Evolutionary conservation across 2,113 vertebrate species (phyloP).

Genomic region (Cygnus buccinator): DNA sequence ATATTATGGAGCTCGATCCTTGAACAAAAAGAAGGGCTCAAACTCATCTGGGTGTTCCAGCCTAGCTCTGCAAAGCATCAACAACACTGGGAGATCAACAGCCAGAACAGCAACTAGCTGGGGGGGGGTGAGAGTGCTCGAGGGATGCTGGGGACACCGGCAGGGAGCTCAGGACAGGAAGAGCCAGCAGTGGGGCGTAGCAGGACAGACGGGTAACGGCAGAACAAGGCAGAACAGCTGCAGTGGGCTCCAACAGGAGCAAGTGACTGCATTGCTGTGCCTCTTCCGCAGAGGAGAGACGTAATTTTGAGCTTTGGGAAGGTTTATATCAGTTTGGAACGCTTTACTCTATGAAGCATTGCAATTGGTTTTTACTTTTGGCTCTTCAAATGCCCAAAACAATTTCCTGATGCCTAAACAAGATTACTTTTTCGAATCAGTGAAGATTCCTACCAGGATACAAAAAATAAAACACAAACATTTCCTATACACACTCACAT

Average conservation of each 20-base stretch:
- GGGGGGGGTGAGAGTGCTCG: not conserved
- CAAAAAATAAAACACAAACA: not conserved
- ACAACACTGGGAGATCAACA: rapidly evolving
- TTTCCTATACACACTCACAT: not conserved
- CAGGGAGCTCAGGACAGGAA: not conserved
- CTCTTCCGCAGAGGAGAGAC: not conserved
- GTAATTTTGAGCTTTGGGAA: not conserved
- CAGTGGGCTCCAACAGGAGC: not conserved
- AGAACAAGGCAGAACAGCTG: not conserved
- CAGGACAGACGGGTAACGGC: not conserved
- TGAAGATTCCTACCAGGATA: not conserved
- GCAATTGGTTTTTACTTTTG: slow-evolving; percentile 8
- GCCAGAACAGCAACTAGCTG: not conserved
- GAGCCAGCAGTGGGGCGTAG: not conserved
- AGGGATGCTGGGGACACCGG: not conserved
- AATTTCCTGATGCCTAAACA: not conserved
- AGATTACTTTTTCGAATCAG: not conserved
- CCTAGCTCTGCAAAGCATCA: not conserved
- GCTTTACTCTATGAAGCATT: not conserved
- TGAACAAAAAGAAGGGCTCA: not conserved
- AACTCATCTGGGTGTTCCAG: not conserved
- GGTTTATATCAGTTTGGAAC: not conserved
- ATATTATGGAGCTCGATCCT: not conserved
- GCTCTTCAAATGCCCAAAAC: not conserved
- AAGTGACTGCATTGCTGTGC: not conserved